phyloP scores from a whole-genome alignment of 1,140 invertebrate genomes.

The Cydia fagiglandana region DNA sequence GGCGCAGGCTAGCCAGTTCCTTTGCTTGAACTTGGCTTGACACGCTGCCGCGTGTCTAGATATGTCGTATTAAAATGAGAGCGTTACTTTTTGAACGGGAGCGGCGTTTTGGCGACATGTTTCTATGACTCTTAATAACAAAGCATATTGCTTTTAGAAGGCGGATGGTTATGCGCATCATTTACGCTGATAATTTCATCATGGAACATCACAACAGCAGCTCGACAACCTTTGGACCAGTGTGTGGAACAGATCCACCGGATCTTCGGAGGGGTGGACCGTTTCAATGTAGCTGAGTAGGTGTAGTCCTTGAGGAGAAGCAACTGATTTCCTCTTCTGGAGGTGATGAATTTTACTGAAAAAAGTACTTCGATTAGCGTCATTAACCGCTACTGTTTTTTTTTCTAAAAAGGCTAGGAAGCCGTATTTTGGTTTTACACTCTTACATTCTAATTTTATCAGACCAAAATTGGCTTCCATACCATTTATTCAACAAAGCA shows the following conservation, averaged over 20 bases:
- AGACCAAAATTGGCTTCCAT: too few species aligned
- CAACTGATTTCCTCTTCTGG: not conserved
- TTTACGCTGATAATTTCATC: constrained; percentile 6
- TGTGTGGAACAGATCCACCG: constrained; percentile 34
- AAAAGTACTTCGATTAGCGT: not conserved
- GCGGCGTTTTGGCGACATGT: too few species aligned
- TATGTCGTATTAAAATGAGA: too few species aligned
- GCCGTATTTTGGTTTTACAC: too few species aligned
- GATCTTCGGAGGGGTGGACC: not conserved
- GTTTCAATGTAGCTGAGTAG: not conserved
- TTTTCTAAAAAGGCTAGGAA: too few species aligned
- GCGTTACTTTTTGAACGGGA: too few species aligned
- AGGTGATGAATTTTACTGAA: constrained; percentile 3
- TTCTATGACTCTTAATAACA: not conserved
- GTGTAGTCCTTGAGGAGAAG: not conserved
- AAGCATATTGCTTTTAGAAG: not conserved
- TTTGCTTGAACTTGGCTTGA: too few species aligned
- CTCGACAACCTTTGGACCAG: constrained; percentile 32
- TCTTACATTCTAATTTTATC: too few species aligned
- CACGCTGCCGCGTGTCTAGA: too few species aligned
- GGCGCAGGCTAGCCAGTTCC: too few species aligned
- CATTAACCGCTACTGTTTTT: too few species aligned
- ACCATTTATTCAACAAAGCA: too few species aligned
- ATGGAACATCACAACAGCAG: not conserved
- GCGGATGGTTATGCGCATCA: constrained; percentile 8